These are phyloP conservation scores for Frieseomelitta varia DNA, from an alignment of 1,140 invertebrate species.

Conservation along the genomic window DNA sequence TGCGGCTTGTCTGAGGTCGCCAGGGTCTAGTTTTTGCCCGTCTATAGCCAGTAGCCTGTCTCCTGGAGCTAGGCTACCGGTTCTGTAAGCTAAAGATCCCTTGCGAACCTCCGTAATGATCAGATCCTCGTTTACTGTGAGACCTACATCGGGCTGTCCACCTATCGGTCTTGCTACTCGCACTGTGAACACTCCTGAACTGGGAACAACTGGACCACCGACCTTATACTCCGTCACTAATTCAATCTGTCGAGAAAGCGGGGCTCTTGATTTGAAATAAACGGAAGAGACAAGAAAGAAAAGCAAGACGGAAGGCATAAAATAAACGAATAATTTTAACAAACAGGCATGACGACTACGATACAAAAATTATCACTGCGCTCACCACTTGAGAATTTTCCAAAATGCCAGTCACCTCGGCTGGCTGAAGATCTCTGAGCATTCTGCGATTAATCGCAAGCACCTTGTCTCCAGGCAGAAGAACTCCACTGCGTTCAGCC, in stretches of 20 bases:
- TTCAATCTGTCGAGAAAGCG: slow-evolving; percentile 81
- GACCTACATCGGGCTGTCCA: slow-evolving; percentile 88
- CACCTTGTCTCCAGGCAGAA: slow-evolving; percentile 86
- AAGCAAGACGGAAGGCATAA: too few relatives aligned
- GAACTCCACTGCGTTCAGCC: slow-evolving; percentile 86
- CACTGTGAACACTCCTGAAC: slow-evolving; percentile 94
- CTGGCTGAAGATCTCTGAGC: slow-evolving; percentile 75
- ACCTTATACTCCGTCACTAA: slow-evolving; percentile 94
- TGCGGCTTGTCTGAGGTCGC: slow-evolving; percentile 87
- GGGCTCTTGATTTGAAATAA: not conserved
- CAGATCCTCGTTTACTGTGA: slow-evolving; percentile 91
- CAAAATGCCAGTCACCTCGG: slow-evolving; percentile 75
- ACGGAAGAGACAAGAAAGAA: not conserved
- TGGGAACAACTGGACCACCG: slow-evolving; percentile 94
- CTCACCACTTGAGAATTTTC: slow-evolving; percentile 74
- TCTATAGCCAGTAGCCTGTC: slow-evolving; percentile 95
- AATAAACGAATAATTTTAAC: not conserved
- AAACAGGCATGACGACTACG: not conserved
- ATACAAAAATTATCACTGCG: not conserved
- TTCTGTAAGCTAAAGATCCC: slow-evolving; percentile 95
- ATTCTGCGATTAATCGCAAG: slow-evolving; percentile 85
- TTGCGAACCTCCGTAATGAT: slow-evolving; percentile 92
- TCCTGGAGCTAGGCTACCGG: slow-evolving; percentile 92
- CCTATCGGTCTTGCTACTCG: slow-evolving; percentile 90
- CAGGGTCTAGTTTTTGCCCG: slow-evolving; percentile 89